These are phyloP conservation scores for Trichoplusia ni DNA, from an alignment of 1,140 invertebrate genomes.

Conservation along the genomic window DNA sequence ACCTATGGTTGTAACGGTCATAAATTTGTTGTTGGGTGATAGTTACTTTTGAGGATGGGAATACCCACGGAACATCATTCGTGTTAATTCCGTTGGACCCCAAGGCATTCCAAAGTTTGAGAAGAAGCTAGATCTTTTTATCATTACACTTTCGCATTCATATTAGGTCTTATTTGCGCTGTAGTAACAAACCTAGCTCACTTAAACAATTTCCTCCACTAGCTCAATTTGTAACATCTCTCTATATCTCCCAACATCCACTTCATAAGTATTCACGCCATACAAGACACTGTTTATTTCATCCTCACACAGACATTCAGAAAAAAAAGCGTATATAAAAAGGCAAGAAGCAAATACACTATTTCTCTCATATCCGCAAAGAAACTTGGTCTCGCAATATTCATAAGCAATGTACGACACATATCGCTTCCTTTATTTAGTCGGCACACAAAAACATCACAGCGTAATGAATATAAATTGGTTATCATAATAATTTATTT, in stretches of 20 bases:
- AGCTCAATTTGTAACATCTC: too few species aligned
- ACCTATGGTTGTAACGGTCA: too few species aligned
- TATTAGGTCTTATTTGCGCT: too few species aligned
- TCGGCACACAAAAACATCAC: conserved; percentile 7
- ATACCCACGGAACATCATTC: too few species aligned
- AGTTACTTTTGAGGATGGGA: too few species aligned
- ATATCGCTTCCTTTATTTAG: conserved; percentile 17
- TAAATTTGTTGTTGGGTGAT: too few species aligned
- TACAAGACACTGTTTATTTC: neutral
- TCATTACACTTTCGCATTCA: too few species aligned
- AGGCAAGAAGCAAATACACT: neutral
- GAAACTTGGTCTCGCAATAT: conserved; percentile 1
- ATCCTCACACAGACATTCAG: neutral
- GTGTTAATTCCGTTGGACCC: too few species aligned
- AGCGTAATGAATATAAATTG: conserved; percentile 31
- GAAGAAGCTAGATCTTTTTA: too few species aligned
- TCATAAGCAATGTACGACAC: conserved; percentile 15
- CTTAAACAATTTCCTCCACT: too few species aligned
- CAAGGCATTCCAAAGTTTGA: too few species aligned
- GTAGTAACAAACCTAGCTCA: too few species aligned
- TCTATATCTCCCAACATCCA: neutral
- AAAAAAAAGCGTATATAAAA: neutral
- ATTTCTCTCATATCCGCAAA: neutral
- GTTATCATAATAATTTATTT: conserved; percentile 31
- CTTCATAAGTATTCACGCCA: neutral